Evolutionary conservation across 2,113 vertebrate species (phyloP), one percentile per base, ranked within the genome.

Genomic region (Cathartes aura): DNA sequence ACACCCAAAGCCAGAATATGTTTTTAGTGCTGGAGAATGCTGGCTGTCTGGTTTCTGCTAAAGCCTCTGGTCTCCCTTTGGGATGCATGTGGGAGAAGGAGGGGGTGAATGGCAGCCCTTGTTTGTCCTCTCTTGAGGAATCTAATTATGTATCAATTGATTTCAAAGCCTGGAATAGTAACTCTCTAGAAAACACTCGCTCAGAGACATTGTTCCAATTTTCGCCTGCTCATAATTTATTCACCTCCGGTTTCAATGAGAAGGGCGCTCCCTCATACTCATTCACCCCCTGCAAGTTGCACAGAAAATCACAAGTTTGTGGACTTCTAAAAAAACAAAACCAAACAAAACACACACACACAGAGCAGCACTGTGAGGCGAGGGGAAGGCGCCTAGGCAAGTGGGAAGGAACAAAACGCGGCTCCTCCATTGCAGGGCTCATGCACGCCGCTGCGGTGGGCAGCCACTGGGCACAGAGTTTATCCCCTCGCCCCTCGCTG

Each of bases 111-210:
- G 96, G 95, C 92, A 95, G 95, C 95, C 97, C 97, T 98, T 97
- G 97, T 97, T 97, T 97, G 97, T 97, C 97, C 97, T 97, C 95
- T 97, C 97, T 97, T 97, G 97, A 95, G 97, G 97, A 97, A 97
- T 97, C 97, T 97, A 97, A 97, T 98, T 98, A 97, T 97, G 97
- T 98, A 98, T 97, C 97, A 98, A 97, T 97, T 98, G 97, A 98
- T 98, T 97, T 97, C 96, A 97, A 96, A 97, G 97, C 95, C 96
- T 91, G 95, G 96, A 97, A 97, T 93, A 96, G 97, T 95, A 96
- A 97, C 92, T 97, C 97, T 96, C 97, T 93, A 96, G 96, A 97
- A 98, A 97, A 96, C 93, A 93, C 92, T 98, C 84, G 36, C 95
- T 95, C 43, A 4, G 82, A 94, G 95, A 97, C 97, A 97, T 97